A percentile compares a stretch with the other conserved stretches of the same genome.
Evolutionary conservation across 1,140 invertebrate species (phyloP).

Genomic region (Pseudoatta argentina): DNA sequence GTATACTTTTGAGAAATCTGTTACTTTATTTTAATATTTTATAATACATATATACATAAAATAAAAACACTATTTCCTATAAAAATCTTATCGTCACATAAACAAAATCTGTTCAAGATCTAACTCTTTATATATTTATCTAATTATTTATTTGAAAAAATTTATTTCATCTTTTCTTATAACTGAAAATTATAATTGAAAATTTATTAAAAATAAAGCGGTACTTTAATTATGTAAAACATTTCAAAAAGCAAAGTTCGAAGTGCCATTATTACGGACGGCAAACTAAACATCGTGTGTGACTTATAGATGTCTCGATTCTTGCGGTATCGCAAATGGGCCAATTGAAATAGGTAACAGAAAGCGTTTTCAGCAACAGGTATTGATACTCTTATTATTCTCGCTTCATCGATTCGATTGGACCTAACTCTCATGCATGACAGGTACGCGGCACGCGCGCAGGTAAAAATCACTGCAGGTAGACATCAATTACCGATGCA

Average conservation of each 20-base stretch:
- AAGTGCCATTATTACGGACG: background rate
- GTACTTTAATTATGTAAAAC: background rate
- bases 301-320: background rate
- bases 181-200: background rate
- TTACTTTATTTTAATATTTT: background rate
- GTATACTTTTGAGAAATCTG: background rate
- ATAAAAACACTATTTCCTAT: background rate
- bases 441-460: conserved; percentile 78
- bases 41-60: background rate
- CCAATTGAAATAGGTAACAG: conserved; percentile 66
- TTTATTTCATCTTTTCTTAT: background rate
- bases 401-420: conserved; percentile 77
- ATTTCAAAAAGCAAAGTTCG: background rate
- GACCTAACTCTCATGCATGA: conserved; percentile 70
- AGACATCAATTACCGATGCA: conserved; percentile 56
- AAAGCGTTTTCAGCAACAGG: conserved; percentile 74
- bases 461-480: conserved; percentile 71
- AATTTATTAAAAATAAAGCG: background rate
- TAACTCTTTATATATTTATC: background rate
- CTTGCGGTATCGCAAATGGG: conserved; percentile 6
- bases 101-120: background rate
- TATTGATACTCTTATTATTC: conserved; percentile 75
- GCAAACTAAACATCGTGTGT: background rate
- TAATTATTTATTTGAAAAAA: conserved; percentile 17
- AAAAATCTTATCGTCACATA: background rate